phyloP scores from a whole-genome alignment of 2,113 vertebrate species.

The Drymodes brunneopygia region DNA sequence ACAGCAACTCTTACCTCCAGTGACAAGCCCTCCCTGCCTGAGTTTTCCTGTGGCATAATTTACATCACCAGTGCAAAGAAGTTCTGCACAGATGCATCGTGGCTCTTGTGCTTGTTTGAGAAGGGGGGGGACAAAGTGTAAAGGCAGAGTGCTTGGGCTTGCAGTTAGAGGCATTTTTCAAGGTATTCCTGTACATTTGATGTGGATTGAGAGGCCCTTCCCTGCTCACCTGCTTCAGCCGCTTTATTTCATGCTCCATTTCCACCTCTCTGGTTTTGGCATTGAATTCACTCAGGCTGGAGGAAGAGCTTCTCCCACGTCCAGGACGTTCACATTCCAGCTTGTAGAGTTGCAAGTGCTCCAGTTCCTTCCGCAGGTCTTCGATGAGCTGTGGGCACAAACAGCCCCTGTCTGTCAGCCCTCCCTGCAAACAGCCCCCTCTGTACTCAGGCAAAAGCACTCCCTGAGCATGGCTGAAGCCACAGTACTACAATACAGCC shows the following conservation, averaged over 20 bases:
- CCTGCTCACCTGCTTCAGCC: conserved; percentile 87
- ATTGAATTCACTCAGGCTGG: conserved; percentile 82
- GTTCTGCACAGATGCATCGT: neutral
- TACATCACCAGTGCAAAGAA: neutral
- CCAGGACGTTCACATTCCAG: conserved; percentile 86
- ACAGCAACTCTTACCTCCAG: neutral
- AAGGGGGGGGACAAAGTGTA: neutral
- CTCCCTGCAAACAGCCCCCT: neutral
- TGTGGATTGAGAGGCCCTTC: neutral
- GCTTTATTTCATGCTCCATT: conserved; percentile 92
- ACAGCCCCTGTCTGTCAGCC: neutral
- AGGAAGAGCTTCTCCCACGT: conserved; percentile 80
- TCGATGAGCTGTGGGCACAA: conserved; percentile 86
- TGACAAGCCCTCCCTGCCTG: neutral
- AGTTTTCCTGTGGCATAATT: neutral
- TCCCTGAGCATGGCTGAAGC: neutral
- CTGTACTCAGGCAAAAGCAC: neutral
- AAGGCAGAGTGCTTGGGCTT: neutral
- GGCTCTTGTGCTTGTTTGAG: neutral
- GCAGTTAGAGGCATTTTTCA: neutral
- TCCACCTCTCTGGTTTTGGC: conserved; percentile 88
- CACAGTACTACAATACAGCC: neutral
- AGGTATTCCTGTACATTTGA: neutral
- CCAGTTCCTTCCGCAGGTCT: conserved; percentile 90
- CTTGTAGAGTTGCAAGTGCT: conserved; percentile 92